Percentiles rank a stretch among this genome's conserved stretches.
Evolutionary conservation across 1,140 invertebrate genomes (phyloP).

Genomic region (Rhopalosiphum padi): DNA sequence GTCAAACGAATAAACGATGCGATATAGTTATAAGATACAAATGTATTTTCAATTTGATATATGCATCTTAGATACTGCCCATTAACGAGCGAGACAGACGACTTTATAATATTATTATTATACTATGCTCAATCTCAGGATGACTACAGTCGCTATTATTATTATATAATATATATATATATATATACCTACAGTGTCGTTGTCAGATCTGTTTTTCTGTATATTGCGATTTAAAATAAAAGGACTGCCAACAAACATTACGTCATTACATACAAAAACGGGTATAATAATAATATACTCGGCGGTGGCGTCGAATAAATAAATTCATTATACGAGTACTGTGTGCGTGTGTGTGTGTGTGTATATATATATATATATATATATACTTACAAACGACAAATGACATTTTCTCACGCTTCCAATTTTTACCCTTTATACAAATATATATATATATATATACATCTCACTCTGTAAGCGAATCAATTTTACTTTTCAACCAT

Average conservation of each 20-base stretch:
- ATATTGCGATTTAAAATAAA: slow-evolving; percentile 4
- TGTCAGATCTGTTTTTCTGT: neutral
- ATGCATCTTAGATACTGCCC: neutral
- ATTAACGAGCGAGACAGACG: neutral
- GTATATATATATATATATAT: neutral
- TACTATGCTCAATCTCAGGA: neutral
- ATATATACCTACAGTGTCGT: neutral
- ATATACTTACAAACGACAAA: neutral
- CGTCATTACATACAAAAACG: neutral
- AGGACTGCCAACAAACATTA: neutral
- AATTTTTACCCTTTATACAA: neutral
- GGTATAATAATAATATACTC: neutral
- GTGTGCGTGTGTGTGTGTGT: neutral
- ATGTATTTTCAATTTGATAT: neutral
- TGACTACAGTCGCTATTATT: neutral
- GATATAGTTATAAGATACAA: neutral
- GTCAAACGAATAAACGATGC: neutral
- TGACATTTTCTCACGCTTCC: slow-evolving; percentile 19
- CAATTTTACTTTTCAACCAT: neutral
- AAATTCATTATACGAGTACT: neutral
- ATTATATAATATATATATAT: neutral
- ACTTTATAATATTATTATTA: neutral
- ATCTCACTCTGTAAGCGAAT: neutral
- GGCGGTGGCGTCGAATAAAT: neutral
- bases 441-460: neutral